phyloP scores from a whole-genome alignment of 2,113 vertebrate genomes.

The Smithornis capensis region DNA sequence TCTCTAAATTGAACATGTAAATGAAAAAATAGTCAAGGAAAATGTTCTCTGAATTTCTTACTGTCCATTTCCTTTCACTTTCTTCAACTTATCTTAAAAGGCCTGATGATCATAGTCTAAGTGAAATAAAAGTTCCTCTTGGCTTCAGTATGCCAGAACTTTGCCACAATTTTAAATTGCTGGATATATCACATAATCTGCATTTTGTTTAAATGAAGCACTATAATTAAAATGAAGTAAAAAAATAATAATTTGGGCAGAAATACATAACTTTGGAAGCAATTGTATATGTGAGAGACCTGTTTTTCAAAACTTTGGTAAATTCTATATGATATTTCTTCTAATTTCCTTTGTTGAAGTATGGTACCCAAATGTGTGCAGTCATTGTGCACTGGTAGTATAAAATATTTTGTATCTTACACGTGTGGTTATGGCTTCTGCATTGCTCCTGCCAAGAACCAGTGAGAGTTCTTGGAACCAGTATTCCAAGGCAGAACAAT shows the following conservation, averaged over 20 bases:
- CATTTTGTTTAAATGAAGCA: background rate
- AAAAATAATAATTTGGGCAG: background rate
- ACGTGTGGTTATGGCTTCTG: background rate
- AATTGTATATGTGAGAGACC: background rate
- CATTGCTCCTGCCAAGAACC: background rate
- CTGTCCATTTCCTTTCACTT: background rate
- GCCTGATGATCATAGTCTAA: background rate
- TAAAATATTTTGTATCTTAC: background rate
- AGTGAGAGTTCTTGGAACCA: too few species aligned
- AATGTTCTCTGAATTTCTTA: background rate
- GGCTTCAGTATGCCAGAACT: background rate
- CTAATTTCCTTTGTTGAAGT: background rate
- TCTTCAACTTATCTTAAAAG: background rate
- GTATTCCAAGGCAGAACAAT: conserved; percentile 21
- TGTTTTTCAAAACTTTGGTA: background rate
- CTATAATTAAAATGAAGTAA: background rate
- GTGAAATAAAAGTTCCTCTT: background rate
- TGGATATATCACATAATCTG: background rate
- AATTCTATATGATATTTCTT: background rate
- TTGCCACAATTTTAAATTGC: background rate
- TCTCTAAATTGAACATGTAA: background rate
- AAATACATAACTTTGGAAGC: background rate
- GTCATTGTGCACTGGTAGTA: background rate
- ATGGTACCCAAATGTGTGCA: background rate
- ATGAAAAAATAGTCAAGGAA: background rate